Evolutionary conservation across 2,797 vertebrate species (phyloP), one percentile per base, ranked within the genome.

Genomic region (Ptychobarbus kaznakovi): DNA sequence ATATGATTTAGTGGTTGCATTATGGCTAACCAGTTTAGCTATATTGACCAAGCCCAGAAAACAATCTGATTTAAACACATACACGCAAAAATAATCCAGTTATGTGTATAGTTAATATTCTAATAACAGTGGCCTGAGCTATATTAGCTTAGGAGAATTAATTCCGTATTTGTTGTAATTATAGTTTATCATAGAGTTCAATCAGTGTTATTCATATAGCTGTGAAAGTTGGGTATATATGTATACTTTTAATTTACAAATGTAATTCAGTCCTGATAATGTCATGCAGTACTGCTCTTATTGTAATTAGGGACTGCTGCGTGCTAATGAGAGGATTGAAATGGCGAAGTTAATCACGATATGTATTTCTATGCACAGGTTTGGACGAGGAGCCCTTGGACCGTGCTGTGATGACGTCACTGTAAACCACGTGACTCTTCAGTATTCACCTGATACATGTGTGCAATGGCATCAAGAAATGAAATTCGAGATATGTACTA

Each of bases 381-480:
- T 82, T 56, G 81, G 77, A 63, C 74, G 75, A 74, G 49, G 61
- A 74, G 49, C 49, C 58, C 32, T 63, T 66, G 68, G 77, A 76
- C 56, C 69, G 75, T 68, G 69, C 81, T 82, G 75, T 85, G 81
- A 83, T 79, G 32, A 32, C 32, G 61, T 85, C 78, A 76, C 84
- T 51, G 28, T 82, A 61, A 88, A 83, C 42, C 69, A 28, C 65
- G 76, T 85, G 44, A 80, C 49, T 82, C 51, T 32, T 81, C 58
- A 86, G 72, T 72, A 65, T 61, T 0, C 83, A 63, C 2, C n/a
- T 82, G 68, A 16, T 87, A 77, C 42, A 49, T 77, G 73, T 75
- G 75, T 40, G 78, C 56, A 82, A 61, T 72, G 25, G 58, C 61
- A 63, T 81, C 82, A 51, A 85, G 86, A 88, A 86, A 87, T 90